Evolutionary conservation across 2,888 invertebrate species (phyloP).

Genomic region (Gnatocerus cornutus): DNA sequence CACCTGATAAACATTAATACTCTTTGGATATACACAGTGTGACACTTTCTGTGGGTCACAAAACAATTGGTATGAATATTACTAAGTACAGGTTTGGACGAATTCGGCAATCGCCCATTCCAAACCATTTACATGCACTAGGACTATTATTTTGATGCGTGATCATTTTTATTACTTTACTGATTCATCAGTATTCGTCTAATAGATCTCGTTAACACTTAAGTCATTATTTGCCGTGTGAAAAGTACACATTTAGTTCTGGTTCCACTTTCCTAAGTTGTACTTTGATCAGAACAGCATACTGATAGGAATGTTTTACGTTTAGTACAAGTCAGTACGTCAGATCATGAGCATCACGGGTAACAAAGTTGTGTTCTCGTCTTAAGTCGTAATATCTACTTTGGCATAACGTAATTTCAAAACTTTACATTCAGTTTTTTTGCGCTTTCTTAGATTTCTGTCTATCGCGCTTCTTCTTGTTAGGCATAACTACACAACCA

Average conservation of each 20-base stretch:
- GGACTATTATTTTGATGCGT: background rate
- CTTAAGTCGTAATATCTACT: constrained; percentile 45
- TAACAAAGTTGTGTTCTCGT: constrained; percentile 24
- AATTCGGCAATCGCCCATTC: background rate
- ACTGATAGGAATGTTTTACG: constrained; percentile 5
- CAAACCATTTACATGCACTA: constrained; percentile 23
- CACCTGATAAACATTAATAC: no score
- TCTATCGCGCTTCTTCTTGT: constrained; percentile 61
- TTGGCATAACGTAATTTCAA: constrained; percentile 52
- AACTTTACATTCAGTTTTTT: background rate
- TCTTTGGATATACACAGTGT: no score
- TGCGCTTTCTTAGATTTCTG: constrained; percentile 48
- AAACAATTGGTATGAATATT: background rate
- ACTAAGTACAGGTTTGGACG: background rate
- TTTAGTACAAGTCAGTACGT: constrained; percentile 3
- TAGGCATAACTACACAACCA: constrained; percentile 83
- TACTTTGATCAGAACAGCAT: background rate
- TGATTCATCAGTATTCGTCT: constrained; percentile 10
- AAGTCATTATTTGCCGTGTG: background rate
- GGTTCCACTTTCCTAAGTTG: no score
- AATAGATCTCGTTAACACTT: background rate
- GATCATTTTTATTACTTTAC: constrained; percentile 12
- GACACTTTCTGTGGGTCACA: no score
- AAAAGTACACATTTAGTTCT: background rate
- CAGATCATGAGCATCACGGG: background rate